Percentiles rank a stretch among this genome's conserved stretches.
Evolutionary conservation across 1,140 invertebrate genomes (phyloP).

Genomic region (Leucophenga varia): DNA sequence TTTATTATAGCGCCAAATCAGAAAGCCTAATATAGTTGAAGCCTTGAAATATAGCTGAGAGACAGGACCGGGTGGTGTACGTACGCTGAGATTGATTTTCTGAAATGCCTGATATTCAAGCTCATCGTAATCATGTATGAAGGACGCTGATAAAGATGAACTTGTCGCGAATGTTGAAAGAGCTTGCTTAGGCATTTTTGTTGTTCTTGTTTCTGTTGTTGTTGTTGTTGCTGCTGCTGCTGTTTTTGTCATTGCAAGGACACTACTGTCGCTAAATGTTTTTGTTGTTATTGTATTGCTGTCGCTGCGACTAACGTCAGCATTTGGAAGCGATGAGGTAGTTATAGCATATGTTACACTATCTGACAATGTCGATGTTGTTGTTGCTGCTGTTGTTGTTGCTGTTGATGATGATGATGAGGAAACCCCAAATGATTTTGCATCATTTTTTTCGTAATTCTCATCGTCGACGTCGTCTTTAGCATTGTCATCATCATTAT

Average conservation of each 20-base stretch:
- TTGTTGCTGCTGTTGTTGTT: background rate
- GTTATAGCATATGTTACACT: conserved; percentile 15
- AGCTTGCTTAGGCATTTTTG: too few relatives aligned
- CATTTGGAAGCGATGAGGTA: conserved; percentile 20
- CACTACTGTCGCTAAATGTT: conserved; percentile 5
- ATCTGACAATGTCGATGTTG: conserved; percentile 1
- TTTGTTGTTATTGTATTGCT: background rate
- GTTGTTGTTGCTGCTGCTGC: conserved; percentile 11
- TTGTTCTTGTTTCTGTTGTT: conserved; percentile 8
- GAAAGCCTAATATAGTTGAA: conserved; percentile 51
- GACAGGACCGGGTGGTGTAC: conserved; percentile 49
- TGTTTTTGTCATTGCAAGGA: conserved; percentile 16
- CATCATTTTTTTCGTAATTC: too few relatives aligned
- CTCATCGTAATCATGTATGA: conserved; percentile 26
- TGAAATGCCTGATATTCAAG: conserved; percentile 37
- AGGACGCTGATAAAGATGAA: too few relatives aligned
- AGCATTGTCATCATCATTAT: background rate
- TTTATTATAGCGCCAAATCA: conserved; percentile 54
- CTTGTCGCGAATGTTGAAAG: too few relatives aligned
- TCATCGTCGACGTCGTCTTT: too few relatives aligned
- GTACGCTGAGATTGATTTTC: conserved; percentile 37
- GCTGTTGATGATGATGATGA: conserved; percentile 3
- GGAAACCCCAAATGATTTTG: too few relatives aligned
- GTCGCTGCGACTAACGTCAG: background rate
- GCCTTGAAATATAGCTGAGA: conserved; percentile 50